Evolutionary conservation across 2,113 vertebrate species (phyloP), one percentile per base, ranked within the genome.

Genomic region (Balaeniceps rex): DNA sequence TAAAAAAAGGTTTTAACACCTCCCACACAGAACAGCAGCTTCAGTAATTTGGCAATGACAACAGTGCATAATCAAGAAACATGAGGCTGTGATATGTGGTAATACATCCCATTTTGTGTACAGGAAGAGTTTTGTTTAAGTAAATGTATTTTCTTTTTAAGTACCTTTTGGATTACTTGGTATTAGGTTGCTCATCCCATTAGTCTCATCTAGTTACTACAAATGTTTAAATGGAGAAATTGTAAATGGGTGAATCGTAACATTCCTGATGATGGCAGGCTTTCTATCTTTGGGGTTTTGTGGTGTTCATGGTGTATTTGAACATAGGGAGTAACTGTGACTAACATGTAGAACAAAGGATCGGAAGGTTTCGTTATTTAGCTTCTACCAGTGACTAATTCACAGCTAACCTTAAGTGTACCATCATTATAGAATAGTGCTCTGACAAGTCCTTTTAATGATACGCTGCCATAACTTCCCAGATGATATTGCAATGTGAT

Each of bases 1-100:
- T 98, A 97, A 95, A 98, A 97, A 98, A 96, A 88, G 80, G 83
- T 87, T 97, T 98, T 95, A 96, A 97, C 98, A 97, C 98, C 94
- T 98, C 98, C 96, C 96, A 97, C 96, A 31, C 83, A 13, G 94
- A 93, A 94, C 97, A 97, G 97, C 96, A 96, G 96, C 94, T 96
- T 92, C 88, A 90, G 96, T 89, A 93, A 97, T 90, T 79, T 97
- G 97, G 96, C 95, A 95, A 58, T 70, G 78, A 87, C 97, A 92
- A 64, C 98, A 96, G 93, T 14, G 82, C 95, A 97, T 97, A 97
- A 98, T 97, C 78, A 92, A 87, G 97, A 71, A 77, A 61, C 71
- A 81, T 1, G 70, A 96, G 88, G 85, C 86, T 88, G 81, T 86
- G 95, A 83, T 91, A 90, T 15, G 10, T 91, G 95, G 64, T 68